Evolutionary conservation across 2,797 vertebrate genomes (phyloP).

Genomic region (Tenualosa ilisha): DNA sequence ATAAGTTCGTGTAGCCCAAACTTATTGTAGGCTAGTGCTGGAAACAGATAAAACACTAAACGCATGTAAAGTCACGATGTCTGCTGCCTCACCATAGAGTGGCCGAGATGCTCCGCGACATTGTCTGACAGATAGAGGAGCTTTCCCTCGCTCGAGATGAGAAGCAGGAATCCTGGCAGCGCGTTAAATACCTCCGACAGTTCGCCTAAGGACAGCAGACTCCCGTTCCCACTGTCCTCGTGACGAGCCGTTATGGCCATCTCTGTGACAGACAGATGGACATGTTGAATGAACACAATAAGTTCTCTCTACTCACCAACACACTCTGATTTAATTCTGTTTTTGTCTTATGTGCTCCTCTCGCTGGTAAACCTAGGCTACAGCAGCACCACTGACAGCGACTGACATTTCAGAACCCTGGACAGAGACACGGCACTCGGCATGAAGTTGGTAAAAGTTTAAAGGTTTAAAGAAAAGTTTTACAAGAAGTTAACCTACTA

Average conservation of each 20-base stretch:
- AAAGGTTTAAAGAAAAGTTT: background rate
- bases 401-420: slow-evolving; percentile 42
- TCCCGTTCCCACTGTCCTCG: slow-evolving; percentile 54
- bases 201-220: slow-evolving; percentile 70
- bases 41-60: background rate
- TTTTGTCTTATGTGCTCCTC: background rate
- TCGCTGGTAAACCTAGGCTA: background rate
- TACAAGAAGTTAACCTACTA: background rate
- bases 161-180: slow-evolving; percentile 76
- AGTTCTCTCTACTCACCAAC: background rate
- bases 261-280: slow-evolving; percentile 42
- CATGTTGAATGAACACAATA: background rate
- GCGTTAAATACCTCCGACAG: slow-evolving; percentile 74
- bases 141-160: slow-evolving; percentile 78
- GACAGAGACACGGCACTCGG: slow-evolving; percentile 39
- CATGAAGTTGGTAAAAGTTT: background rate
- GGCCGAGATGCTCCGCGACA: slow-evolving; percentile 80
- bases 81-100: slow-evolving; percentile 73
- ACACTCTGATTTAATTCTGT: background rate
- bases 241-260: slow-evolving; percentile 51
- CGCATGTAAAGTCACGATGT: background rate
- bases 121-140: slow-evolving; percentile 82
- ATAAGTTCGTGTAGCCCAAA: background rate
- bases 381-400: slow-evolving; percentile 57
- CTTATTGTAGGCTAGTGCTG: background rate